Evolutionary conservation across 2,113 vertebrate species (phyloP).

Genomic region (Muscicapa adusta): DNA sequence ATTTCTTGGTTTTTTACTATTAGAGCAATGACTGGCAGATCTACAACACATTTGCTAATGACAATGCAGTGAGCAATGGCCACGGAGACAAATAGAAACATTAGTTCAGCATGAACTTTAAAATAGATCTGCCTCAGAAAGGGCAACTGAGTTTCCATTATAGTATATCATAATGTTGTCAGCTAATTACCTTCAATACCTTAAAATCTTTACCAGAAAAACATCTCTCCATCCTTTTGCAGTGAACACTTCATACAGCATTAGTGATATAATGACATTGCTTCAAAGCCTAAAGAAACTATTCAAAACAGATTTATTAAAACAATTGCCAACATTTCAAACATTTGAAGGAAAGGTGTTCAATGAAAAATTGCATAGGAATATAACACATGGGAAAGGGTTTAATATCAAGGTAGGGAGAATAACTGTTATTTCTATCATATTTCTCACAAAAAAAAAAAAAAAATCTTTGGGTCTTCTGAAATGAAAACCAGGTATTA

Average conservation of each 20-base stretch:
- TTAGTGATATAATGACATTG: background rate
- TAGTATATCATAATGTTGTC: background rate
- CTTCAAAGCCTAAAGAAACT: background rate
- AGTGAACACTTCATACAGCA: background rate
- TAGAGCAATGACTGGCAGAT: background rate
- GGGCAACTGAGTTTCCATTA: constrained; percentile 1
- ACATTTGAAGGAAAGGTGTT: background rate
- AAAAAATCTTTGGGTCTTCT: background rate
- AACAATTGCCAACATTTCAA: constrained; percentile 27
- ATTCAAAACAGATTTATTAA: constrained; percentile 22
- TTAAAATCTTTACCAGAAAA: constrained; percentile 3
- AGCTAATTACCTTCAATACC: constrained; percentile 1
- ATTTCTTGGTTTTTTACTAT: background rate
- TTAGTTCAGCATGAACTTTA: constrained; percentile 23
- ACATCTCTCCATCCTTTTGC: background rate
- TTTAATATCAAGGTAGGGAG: background rate
- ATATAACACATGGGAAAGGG: background rate
- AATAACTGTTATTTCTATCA: background rate
- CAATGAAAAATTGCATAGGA: constrained; percentile 24
- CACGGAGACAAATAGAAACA: constrained; percentile 4
- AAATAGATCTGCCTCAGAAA: background rate
- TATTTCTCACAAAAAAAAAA: background rate
- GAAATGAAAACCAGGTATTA: background rate
- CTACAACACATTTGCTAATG: background rate
- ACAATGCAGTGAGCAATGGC: background rate